A percentile compares a stretch with the other conserved stretches of the same genome.
Conservation (phyloP, 1,140 invertebrate species). For the Acromyrmex heyeri region DNA sequence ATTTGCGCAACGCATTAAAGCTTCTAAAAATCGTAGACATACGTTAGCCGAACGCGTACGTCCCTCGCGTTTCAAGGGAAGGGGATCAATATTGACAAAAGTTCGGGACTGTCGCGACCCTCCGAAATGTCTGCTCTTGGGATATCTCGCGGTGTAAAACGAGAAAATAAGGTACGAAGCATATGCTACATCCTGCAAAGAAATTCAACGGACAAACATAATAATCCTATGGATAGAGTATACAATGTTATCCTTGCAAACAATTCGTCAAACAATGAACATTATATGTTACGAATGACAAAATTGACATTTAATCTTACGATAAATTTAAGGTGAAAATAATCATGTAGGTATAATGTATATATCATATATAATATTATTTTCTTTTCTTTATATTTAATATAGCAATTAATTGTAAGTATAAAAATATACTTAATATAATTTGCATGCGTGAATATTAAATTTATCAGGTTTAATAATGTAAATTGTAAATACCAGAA, state of each 20-base stretch:
- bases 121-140: conserved; percentile 32
- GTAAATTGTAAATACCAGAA: background rate
- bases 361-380: too few relatives aligned
- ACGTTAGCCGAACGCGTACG: conserved; percentile 39
- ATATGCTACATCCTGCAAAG: conserved; percentile 63
- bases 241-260: conserved; percentile 38
- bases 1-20: conserved; percentile 70
- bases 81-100: conserved; percentile 74
- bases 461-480: background rate
- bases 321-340: background rate
- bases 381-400: background rate
- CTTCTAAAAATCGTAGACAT: conserved; percentile 73
- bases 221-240: conserved; percentile 39
- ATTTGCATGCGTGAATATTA: background rate
- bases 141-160: conserved; percentile 48
- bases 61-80: conserved; percentile 29
- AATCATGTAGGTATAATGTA: background rate
- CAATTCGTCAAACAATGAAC: background rate
- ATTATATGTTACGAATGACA: background rate
- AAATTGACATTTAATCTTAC: conserved; percentile 16
- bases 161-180: conserved; percentile 54
- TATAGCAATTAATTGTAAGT: background rate
- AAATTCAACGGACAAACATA: conserved; percentile 66
- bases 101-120: conserved; percentile 62
- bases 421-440: background rate